Base-by-base conservation (phyloP, 2,113 vertebrate genomes). In the Ptilonorhynchus violaceus region DNA sequence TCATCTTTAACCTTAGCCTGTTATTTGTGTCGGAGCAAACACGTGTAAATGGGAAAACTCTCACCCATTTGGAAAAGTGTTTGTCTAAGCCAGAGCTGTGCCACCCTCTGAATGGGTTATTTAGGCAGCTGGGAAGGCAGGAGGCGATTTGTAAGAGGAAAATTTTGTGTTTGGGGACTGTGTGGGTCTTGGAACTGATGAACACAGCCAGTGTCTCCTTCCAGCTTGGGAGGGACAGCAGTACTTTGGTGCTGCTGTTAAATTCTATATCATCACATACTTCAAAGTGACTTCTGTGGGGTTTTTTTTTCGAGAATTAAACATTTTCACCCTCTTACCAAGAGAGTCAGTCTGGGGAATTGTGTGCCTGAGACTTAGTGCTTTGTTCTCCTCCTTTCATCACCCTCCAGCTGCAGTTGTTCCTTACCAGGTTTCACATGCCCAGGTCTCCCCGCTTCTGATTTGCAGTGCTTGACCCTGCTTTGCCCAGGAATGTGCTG, bases 401-500 rank as follows among this genome's bases (percentile, higher is more conserved):
- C 2, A 1, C 11, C 6, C 18, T 49, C 13, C 11, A 47, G 59
- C 56, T 56, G 30, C 11, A 8, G 12, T 14, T 6, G 5, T 35
- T 22, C 52, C 70, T 58, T 39, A 30, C 28, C 4, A 11, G 5
- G 8, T 44, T 77, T 59, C 44, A 22, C 1, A 2, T 5, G 30
- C 10, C 53, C 0, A 8, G 3, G 35, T 52, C 42, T 37, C 49
- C 58, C 28, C 22, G 0, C 13, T 74, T 63, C 47, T 41, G 47
- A 35, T 44, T 41, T 52, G 30, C 2, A 7, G 1, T 39, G 33
- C 42, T 58, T 50, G 33, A 25, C 39, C 13, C 59, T 25, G 27
- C 33, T 78, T 33, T 37, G 13, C 31, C 24, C 0, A 1, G 55
- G 58, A 35, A 13, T 1, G 0, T 14, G 52, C 3, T 7, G 18